These are phyloP conservation scores for Sarcophaga caerulescens DNA, from an alignment of 2,888 invertebrate species.

Conservation along the genomic window DNA sequence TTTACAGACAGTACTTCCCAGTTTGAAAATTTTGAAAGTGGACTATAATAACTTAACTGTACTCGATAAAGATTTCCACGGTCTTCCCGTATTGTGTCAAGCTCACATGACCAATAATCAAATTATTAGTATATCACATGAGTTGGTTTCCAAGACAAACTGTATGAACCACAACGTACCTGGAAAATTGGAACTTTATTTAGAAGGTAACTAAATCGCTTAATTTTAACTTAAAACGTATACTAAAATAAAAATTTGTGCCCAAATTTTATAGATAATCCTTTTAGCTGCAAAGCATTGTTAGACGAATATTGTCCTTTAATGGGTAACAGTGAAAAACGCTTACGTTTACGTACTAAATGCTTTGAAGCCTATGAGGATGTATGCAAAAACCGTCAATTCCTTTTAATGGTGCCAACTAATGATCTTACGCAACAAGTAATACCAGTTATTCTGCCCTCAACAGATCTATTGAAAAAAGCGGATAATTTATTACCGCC, in stretches of 20 bases:
- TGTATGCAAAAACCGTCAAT: slow-evolving; percentile 74
- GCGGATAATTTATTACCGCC: slow-evolving; percentile 76
- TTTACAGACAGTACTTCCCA: slow-evolving; percentile 88
- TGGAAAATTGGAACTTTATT: slow-evolving; percentile 85
- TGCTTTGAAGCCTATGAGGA: slow-evolving; percentile 82
- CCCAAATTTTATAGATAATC: slow-evolving; percentile 85
- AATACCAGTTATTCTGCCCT: slow-evolving; percentile 78
- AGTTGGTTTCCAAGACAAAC: slow-evolving; percentile 89
- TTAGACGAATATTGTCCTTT: slow-evolving; percentile 87
- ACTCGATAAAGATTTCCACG: slow-evolving; percentile 91
- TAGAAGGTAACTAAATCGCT: slow-evolving; percentile 84
- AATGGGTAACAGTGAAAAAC: slow-evolving; percentile 87
- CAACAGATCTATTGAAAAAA: slow-evolving; percentile 73
- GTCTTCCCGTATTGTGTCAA: slow-evolving; percentile 89
- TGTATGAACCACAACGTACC: slow-evolving; percentile 91
- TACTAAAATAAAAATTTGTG: slow-evolving; percentile 6
- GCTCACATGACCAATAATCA: slow-evolving; percentile 90
- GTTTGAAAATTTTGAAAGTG: slow-evolving; percentile 88
- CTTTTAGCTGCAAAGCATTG: slow-evolving; percentile 88
- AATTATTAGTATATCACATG: slow-evolving; percentile 87
- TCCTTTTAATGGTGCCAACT: slow-evolving; percentile 74
- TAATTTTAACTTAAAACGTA: not conserved
- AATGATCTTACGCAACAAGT: slow-evolving; percentile 75
- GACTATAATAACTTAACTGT: slow-evolving; percentile 89
- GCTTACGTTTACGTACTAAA: slow-evolving; percentile 86